Conservation (phyloP, 2,113 vertebrate genomes). For the Oceanodroma tethys region DNA sequence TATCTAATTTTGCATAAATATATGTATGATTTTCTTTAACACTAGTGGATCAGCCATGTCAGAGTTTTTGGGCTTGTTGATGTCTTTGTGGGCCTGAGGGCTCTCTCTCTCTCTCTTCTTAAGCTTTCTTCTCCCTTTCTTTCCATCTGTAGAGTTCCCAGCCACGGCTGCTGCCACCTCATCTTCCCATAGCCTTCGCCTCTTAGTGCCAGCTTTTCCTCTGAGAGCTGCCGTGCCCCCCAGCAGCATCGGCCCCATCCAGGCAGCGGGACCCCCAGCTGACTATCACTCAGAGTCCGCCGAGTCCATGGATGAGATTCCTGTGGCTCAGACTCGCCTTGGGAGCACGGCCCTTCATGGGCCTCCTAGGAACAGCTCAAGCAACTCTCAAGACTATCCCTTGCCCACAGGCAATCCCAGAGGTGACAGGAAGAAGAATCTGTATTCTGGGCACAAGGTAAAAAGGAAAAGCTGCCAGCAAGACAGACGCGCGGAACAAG, state of each 20-base stretch:
- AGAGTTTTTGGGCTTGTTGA: background rate
- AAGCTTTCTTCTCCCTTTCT: background rate
- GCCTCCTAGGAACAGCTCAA: background rate
- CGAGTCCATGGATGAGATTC: constrained; percentile 89
- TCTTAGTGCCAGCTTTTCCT: constrained; percentile 74
- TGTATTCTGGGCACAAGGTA: constrained; percentile 62
- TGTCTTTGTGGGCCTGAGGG: background rate
- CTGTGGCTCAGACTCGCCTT: constrained; percentile 82
- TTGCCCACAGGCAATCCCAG: background rate
- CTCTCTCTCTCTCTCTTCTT: background rate
- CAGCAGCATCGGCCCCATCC: constrained; percentile 44
- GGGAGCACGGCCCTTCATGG: constrained; percentile 74
- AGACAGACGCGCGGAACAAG: background rate
- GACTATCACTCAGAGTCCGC: constrained; percentile 86
- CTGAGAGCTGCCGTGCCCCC: constrained; percentile 59
- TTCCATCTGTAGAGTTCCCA: background rate
- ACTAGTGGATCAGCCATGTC: background rate
- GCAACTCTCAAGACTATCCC: background rate
- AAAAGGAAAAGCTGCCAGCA: constrained; percentile 69
- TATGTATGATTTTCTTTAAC: background rate
- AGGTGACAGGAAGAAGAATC: background rate
- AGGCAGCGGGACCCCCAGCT: constrained; percentile 72
- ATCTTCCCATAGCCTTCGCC: constrained; percentile 62
- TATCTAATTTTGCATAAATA: background rate
- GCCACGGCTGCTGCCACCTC: background rate